Conservation (phyloP, 2,888 invertebrate genomes). For the Dyspetes luteomarginatus region DNA sequence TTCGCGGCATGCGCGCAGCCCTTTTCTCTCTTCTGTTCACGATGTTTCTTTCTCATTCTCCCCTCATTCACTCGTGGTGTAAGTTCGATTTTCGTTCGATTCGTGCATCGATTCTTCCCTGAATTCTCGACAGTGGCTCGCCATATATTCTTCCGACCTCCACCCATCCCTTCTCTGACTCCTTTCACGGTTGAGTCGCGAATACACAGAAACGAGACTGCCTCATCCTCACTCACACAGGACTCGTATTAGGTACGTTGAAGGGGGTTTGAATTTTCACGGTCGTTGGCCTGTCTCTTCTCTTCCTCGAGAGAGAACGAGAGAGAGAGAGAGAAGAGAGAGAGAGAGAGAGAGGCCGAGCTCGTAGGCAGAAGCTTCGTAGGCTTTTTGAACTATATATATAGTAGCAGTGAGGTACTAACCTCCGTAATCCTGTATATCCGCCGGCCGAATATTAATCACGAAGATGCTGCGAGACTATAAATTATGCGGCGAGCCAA, state of each 20-base stretch:
- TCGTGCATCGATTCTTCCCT: constrained; percentile 64
- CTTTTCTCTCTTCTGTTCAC: constrained; percentile 30
- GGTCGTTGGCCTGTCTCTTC: constrained; percentile 41
- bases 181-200: constrained; percentile 52
- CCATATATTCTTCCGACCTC: constrained; percentile 40
- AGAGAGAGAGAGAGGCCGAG: constrained; percentile 18
- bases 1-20: constrained; percentile 70
- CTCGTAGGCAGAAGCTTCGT: constrained; percentile 32
- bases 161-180: constrained; percentile 28
- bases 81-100: constrained; percentile 64
- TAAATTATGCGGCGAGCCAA: constrained; percentile 48
- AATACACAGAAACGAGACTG: constrained; percentile 24
- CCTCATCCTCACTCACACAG: constrained; percentile 31
- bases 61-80: constrained; percentile 37
- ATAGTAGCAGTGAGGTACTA: constrained; percentile 24
- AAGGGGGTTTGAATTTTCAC: constrained; percentile 56
- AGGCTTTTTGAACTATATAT: constrained; percentile 41
- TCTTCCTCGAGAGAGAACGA: neutral
- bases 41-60: neutral
- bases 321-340: neutral
- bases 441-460: constrained; percentile 58
- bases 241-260: constrained; percentile 34
- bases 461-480: constrained; percentile 52
- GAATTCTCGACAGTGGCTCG: constrained; percentile 56
- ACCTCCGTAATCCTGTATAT: constrained; percentile 52